Evolutionary conservation across 2,797 vertebrate genomes (phyloP).

Genomic region (Carapus acus): DNA sequence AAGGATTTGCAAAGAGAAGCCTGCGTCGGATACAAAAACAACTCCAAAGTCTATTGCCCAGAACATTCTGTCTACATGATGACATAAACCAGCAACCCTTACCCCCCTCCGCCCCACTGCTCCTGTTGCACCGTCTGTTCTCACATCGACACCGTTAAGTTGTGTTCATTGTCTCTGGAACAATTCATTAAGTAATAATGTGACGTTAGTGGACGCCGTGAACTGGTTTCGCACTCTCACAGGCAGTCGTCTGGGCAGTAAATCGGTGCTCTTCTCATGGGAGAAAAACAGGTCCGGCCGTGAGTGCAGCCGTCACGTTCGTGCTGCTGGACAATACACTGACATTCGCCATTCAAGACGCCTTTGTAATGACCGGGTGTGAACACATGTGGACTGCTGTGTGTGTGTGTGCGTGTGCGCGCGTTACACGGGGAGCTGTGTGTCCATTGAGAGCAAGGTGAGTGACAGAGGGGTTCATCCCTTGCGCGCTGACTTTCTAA

Average conservation of each 20-base stretch:
- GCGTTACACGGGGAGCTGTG: slow-evolving; percentile 58
- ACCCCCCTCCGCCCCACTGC: slow-evolving; percentile 23
- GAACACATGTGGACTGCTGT: slow-evolving; percentile 10
- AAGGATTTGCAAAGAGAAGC: slow-evolving; percentile 20
- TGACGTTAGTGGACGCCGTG: slow-evolving; percentile 37
- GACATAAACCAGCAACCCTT: too few relatives aligned
- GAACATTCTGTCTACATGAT: slow-evolving; percentile 18
- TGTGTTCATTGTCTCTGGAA: slow-evolving; percentile 43
- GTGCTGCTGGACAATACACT: slow-evolving; percentile 51
- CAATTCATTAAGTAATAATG: slow-evolving; percentile 48
- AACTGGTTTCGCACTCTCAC: slow-evolving; percentile 46
- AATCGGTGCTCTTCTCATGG: slow-evolving; percentile 41
- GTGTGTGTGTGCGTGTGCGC: slow-evolving; percentile 28
- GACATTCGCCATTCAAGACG: slow-evolving; percentile 56
- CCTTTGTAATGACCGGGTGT: slow-evolving; percentile 36
- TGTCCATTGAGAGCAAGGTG: slow-evolving; percentile 63
- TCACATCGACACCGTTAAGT: slow-evolving; percentile 31
- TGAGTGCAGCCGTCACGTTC: slow-evolving; percentile 42
- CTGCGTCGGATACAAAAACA: slow-evolving; percentile 3
- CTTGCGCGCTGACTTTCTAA: slow-evolving; percentile 60
- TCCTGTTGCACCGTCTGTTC: slow-evolving; percentile 20
- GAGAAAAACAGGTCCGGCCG: slow-evolving; percentile 52
- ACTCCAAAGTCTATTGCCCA: slow-evolving; percentile 4
- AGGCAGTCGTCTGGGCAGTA: slow-evolving; percentile 29
- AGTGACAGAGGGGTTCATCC: slow-evolving; percentile 73